Percentiles rank a stretch among this genome's conserved stretches.
phyloP scores from a whole-genome alignment of 2,797 vertebrate genomes.

The Avahi laniger region DNA sequence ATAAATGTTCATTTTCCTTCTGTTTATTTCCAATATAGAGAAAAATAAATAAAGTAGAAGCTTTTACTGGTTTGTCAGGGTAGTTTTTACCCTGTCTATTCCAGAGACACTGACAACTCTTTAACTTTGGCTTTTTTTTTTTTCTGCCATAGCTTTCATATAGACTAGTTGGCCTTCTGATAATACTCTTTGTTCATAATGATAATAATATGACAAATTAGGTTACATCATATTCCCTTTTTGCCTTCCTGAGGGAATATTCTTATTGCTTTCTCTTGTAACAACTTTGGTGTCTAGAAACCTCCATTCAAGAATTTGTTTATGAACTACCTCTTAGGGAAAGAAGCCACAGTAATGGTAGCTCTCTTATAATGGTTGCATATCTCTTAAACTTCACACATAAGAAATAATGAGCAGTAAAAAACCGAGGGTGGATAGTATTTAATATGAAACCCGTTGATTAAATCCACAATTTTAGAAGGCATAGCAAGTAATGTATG shows the following conservation, averaged over 20 bases:
- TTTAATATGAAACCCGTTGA: not conserved
- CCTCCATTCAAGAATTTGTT: not conserved
- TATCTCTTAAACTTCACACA: not conserved
- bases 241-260: not conserved
- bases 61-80: not conserved
- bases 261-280: not conserved
- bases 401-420: not conserved
- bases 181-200: not conserved
- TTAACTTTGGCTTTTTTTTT: not conserved
- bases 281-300: not conserved
- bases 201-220: not conserved
- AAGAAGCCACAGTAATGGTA: not conserved
- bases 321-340: not conserved
- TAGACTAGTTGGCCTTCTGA: not conserved
- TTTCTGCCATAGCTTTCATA: not conserved
- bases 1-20: not conserved
- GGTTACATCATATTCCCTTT: not conserved
- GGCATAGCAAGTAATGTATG: not conserved
- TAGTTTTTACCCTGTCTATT: not conserved
- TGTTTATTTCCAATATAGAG: not conserved
- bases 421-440: not conserved
- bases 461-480: slow-evolving; percentile 1
- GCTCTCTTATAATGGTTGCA: not conserved
- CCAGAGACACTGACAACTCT: not conserved
- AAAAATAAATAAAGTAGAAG: not conserved